Conservation (phyloP, 1,140 invertebrate species). For the Pollicipes pollicipes region DNA sequence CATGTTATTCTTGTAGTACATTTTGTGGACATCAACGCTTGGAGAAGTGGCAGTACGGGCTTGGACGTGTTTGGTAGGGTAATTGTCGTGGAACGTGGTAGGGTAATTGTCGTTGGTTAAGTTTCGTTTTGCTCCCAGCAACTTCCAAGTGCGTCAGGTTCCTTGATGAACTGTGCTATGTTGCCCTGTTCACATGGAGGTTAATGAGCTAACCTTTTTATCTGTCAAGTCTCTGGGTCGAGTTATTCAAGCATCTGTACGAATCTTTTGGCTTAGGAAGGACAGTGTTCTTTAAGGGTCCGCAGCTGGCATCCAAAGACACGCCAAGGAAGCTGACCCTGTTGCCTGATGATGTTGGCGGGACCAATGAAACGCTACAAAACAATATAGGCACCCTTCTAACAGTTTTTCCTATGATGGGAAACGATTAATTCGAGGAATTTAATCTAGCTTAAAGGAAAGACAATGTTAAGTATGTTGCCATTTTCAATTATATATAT, state of each 20-base stretch:
- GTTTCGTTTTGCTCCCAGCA: not conserved
- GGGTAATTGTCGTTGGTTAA: not conserved
- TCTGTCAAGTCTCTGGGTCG: not conserved
- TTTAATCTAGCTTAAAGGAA: too few species aligned
- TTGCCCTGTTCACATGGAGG: not conserved
- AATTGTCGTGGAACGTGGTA: not conserved
- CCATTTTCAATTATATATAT: too few species aligned
- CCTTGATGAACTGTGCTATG: not conserved
- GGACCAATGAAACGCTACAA: too few species aligned
- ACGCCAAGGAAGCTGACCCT: too few species aligned
- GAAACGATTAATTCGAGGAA: too few species aligned
- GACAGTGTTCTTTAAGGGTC: too few species aligned
- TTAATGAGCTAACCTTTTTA: not conserved
- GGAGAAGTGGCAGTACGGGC: too few species aligned
- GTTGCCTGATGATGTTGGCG: too few species aligned
- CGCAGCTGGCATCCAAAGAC: too few species aligned
- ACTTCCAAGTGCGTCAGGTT: not conserved
- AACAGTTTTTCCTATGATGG: too few species aligned
- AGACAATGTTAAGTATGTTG: too few species aligned
- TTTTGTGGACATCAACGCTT: not conserved
- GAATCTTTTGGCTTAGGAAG: not conserved
- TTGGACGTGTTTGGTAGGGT: not conserved
- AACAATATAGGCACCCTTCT: too few species aligned
- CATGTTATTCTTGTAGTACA: not conserved
- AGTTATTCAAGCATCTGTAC: not conserved